Conservation (phyloP, 2,113 vertebrate genomes). For the Todiramphus saurophagus region DNA sequence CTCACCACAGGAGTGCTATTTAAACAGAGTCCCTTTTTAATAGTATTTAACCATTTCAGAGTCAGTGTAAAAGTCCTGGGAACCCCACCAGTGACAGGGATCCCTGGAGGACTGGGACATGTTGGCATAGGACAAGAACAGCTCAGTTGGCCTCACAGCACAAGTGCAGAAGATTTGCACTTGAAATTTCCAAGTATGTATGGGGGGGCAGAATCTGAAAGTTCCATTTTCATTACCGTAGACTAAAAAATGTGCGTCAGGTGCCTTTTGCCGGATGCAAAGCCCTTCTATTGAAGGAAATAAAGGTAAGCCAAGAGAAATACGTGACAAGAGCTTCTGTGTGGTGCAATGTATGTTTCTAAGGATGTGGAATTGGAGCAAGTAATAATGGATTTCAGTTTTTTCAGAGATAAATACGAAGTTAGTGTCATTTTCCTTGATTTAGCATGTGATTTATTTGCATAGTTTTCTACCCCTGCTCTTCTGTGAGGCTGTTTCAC, state of each 20-base stretch:
- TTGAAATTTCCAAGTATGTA: background rate
- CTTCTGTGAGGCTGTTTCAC: background rate
- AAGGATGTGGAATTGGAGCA: background rate
- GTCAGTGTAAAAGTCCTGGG: background rate
- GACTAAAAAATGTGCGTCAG: background rate
- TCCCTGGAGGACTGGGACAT: background rate
- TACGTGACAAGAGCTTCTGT: background rate
- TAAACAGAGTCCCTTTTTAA: background rate
- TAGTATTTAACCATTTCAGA: background rate
- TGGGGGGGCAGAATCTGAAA: background rate
- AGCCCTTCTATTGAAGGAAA: background rate
- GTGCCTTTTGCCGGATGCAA: background rate
- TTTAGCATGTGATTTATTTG: background rate
- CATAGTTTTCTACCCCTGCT: background rate
- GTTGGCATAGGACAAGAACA: background rate
- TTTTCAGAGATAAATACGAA: background rate
- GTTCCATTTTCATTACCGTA: background rate
- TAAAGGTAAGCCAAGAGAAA: background rate
- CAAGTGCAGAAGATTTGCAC: background rate
- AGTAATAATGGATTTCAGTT: rapidly evolving
- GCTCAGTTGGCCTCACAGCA: background rate
- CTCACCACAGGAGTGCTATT: background rate
- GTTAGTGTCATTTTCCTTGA: background rate
- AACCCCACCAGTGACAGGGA: background rate
- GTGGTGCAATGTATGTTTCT: background rate